Conservation (phyloP, 2,113 vertebrate species). For the Spilogale gracilis region DNA sequence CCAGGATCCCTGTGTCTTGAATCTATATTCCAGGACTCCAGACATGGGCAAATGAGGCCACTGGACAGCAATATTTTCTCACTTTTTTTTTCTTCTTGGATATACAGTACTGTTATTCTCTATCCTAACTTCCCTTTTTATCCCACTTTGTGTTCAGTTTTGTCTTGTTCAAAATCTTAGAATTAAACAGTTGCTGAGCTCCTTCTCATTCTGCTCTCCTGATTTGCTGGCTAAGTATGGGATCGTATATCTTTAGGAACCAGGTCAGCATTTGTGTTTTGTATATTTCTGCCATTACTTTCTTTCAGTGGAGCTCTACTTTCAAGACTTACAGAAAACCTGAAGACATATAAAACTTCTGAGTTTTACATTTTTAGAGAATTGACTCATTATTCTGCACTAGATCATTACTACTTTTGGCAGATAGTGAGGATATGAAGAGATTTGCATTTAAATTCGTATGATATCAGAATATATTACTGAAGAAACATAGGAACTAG, state of each 20-base stretch:
- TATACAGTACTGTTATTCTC: not conserved
- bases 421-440: slow-evolving; percentile 38
- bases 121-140: not conserved
- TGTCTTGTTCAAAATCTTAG: not conserved
- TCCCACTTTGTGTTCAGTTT: not conserved
- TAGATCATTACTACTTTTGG: slow-evolving; percentile 22
- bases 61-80: not conserved
- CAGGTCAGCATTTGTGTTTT: not conserved
- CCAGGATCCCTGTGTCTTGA: not conserved
- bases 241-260: not conserved
- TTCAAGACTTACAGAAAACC: not conserved
- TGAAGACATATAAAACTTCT: not conserved
- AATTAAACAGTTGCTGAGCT: not conserved
- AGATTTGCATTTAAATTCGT: slow-evolving; percentile 56
- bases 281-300: not conserved
- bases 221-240: not conserved
- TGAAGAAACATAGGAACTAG: not conserved
- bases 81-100: not conserved
- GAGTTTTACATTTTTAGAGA: slow-evolving; percentile 29
- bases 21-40: not conserved
- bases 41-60: not conserved
- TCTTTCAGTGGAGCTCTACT: not conserved
- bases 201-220: not conserved
- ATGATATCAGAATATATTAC: slow-evolving; percentile 64
- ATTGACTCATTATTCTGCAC: slow-evolving; percentile 35